Conservation (phyloP, 2,113 vertebrate species). For the Oreocharis arfaki region DNA sequence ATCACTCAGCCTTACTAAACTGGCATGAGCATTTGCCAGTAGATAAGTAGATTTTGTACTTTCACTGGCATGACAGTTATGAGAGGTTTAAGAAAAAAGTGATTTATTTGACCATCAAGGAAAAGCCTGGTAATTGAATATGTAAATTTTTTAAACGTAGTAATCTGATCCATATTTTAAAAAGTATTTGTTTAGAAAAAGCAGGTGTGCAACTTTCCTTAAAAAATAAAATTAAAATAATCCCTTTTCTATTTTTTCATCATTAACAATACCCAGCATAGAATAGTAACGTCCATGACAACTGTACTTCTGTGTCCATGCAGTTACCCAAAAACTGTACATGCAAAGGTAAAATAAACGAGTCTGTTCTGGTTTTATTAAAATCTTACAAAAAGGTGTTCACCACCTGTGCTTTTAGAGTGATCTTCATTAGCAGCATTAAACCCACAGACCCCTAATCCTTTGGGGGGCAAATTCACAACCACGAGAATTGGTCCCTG, state of each 20-base stretch:
- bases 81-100: not conserved
- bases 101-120: not conserved
- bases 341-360: not conserved
- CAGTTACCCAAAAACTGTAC: not conserved
- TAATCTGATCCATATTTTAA: not conserved
- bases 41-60: slow-evolving; percentile 23
- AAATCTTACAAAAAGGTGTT: not conserved
- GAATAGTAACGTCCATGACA: not conserved
- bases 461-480: not conserved
- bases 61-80: not conserved
- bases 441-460: not conserved
- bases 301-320: not conserved
- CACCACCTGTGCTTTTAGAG: not conserved
- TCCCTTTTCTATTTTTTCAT: not conserved
- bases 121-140: not conserved
- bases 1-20: slow-evolving; percentile 44
- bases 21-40: not conserved
- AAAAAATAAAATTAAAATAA: not conserved
- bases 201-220: not conserved
- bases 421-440: not conserved
- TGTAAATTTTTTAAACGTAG: not conserved
- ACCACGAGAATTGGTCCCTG: not conserved
- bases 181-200: not conserved
- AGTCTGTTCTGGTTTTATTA: not conserved
- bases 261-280: not conserved